Evolutionary conservation across 2,113 vertebrate species (phyloP).

Genomic region (Apteryx mantelli): DNA sequence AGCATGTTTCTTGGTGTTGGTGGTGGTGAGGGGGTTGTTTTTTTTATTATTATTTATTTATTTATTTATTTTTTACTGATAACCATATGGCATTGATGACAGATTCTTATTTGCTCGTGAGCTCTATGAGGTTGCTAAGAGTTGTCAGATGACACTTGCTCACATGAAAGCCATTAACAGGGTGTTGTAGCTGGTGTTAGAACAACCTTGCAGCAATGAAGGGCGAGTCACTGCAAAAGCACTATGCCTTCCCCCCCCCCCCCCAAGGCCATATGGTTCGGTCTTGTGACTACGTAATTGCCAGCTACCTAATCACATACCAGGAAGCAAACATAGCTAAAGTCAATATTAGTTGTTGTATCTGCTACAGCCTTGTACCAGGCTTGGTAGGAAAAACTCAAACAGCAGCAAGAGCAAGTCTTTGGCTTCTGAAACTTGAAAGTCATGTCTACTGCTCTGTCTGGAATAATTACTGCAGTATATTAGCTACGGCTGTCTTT

Average conservation of each 20-base stretch:
- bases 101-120: slow-evolving; percentile 57
- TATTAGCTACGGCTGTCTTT: slow-evolving; percentile 13
- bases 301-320: slow-evolving; percentile 65
- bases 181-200: slow-evolving; percentile 79
- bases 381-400: slow-evolving; percentile 17
- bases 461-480: slow-evolving; percentile 24
- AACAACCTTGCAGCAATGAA: slow-evolving; percentile 79
- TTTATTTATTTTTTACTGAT: not conserved
- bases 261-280: slow-evolving; percentile 70
- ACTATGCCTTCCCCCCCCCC: slow-evolving; percentile 1
- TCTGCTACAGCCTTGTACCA: slow-evolving; percentile 55
- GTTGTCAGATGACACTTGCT: slow-evolving; percentile 81
- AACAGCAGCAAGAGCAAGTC: slow-evolving; percentile 56
- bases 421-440: slow-evolving; percentile 21
- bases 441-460: not conserved
- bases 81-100: slow-evolving; percentile 53
- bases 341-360: slow-evolving; percentile 74
- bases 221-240: slow-evolving; percentile 71
- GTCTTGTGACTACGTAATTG: slow-evolving; percentile 83
- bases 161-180: slow-evolving; percentile 82
- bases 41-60: too few relatives aligned
- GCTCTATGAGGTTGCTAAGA: slow-evolving; percentile 72
- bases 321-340: slow-evolving; percentile 66
- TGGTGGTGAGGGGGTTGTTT: not conserved
- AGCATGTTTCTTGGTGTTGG: not conserved